These are phyloP conservation scores for Dendrolimus kikuchii DNA, from an alignment of 1,140 invertebrate species.

Conservation along the genomic window DNA sequence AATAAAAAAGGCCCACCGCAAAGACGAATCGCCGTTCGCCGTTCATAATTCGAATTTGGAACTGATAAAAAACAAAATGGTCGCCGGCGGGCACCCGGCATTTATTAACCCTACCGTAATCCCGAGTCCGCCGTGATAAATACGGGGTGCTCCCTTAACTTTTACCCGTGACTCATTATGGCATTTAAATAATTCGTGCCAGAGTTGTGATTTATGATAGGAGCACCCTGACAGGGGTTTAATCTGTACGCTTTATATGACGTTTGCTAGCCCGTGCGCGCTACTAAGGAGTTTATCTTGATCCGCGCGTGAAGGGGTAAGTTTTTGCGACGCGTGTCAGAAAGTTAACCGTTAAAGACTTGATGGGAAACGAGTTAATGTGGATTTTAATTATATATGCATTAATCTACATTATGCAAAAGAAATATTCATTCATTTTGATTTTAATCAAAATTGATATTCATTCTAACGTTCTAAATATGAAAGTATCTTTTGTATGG, in stretches of 20 bases:
- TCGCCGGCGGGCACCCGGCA: constrained; percentile 22
- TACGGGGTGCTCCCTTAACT: constrained; percentile 40
- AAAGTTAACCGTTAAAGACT: too few relatives aligned
- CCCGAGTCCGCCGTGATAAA: constrained; percentile 40
- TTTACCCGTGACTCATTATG: constrained; percentile 38
- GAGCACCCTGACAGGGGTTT: constrained; percentile 20
- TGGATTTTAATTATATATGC: too few relatives aligned
- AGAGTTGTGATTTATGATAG: constrained; percentile 33
- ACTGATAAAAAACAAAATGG: constrained; percentile 48
- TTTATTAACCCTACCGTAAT: constrained; percentile 46
- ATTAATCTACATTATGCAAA: too few relatives aligned
- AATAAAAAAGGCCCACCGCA: constrained; percentile 16
- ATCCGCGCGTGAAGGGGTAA: constrained; percentile 15
- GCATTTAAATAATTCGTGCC: constrained; percentile 43
- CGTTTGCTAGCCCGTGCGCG: constrained; percentile 13
- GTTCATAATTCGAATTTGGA: constrained; percentile 47
- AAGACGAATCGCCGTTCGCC: constrained; percentile 29
- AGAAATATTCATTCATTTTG: too few relatives aligned
- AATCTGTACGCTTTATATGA: constrained; percentile 29
- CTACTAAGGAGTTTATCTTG: constrained; percentile 13
- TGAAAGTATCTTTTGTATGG: too few relatives aligned
- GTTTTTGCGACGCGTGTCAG: constrained; percentile 4
- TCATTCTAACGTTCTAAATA: too few relatives aligned
- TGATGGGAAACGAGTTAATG: too few relatives aligned
- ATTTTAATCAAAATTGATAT: too few relatives aligned